phyloP scores from a whole-genome alignment of 2,888 invertebrate species.

The Nephrotoma appendiculata region DNA sequence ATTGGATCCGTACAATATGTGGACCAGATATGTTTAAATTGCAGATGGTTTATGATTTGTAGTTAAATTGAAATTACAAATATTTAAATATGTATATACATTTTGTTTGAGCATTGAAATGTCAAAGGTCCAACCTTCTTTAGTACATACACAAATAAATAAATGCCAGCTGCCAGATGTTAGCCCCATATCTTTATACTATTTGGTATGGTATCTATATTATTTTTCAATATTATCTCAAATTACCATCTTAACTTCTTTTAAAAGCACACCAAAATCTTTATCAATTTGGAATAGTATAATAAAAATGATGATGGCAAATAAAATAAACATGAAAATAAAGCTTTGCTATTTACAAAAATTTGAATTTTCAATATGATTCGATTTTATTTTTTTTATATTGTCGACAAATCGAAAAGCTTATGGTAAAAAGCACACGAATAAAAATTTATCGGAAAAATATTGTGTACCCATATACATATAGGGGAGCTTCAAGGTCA shows the following conservation, averaged over 20 bases:
- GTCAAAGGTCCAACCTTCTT: too few species aligned
- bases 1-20: too few species aligned
- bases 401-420: background rate
- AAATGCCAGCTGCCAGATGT: background rate
- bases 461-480: background rate
- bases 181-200: background rate
- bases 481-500: background rate
- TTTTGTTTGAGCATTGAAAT: too few species aligned
- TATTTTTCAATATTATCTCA: background rate
- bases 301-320: too few species aligned
- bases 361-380: background rate
- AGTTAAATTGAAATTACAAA: background rate
- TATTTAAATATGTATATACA: background rate
- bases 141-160: too few species aligned
- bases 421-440: background rate
- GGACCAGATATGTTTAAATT: too few species aligned
- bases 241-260: background rate
- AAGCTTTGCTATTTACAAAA: background rate
- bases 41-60: too few species aligned
- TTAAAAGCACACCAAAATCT: background rate
- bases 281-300: background rate
- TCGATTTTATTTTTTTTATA: background rate
- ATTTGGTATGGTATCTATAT: background rate
- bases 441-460: background rate
- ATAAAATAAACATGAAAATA: background rate